These are phyloP conservation scores for Bombylius major DNA, from an alignment of 2,888 invertebrate species.

Conservation along the genomic window DNA sequence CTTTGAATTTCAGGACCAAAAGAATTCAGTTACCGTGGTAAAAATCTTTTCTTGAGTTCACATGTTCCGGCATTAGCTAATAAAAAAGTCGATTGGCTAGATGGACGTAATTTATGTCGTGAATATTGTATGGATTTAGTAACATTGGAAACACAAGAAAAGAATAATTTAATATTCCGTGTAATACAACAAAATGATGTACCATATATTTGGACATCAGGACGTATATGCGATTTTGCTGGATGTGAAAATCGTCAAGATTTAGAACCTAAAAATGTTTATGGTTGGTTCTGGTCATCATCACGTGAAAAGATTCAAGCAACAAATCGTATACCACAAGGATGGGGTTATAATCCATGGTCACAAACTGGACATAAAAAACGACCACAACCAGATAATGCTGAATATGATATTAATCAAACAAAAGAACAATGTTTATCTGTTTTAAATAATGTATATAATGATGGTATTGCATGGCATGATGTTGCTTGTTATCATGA, in stretches of 20 bases:
- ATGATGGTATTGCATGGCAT: slow-evolving; percentile 88
- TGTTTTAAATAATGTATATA: slow-evolving; percentile 83
- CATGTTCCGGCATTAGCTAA: slow-evolving; percentile 66
- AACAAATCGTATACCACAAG: slow-evolving; percentile 52
- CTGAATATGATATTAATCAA: slow-evolving; percentile 79
- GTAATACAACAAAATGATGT: slow-evolving; percentile 79
- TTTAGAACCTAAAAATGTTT: slow-evolving; percentile 71
- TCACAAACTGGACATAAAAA: slow-evolving; percentile 86
- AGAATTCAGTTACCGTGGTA: slow-evolving; percentile 76
- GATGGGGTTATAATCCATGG: slow-evolving; percentile 72
- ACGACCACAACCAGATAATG: slow-evolving; percentile 76
- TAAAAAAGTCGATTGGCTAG: slow-evolving; percentile 79
- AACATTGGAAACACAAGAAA: slow-evolving; percentile 78
- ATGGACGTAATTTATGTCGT: slow-evolving; percentile 80
- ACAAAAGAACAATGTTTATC: slow-evolving; percentile 80
- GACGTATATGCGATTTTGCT: slow-evolving; percentile 84
- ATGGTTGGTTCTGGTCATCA: slow-evolving; percentile 90
- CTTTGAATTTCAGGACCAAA: slow-evolving; percentile 58
- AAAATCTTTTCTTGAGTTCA: slow-evolving; percentile 78
- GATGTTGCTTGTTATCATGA: slow-evolving; percentile 89
- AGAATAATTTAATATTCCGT: slow-evolving; percentile 80
- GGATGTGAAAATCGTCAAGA: slow-evolving; percentile 79
- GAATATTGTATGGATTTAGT: slow-evolving; percentile 91
- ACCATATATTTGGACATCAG: slow-evolving; percentile 88
- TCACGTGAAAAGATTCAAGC: slow-evolving; percentile 76